A percentile compares a stretch with the other conserved stretches of the same genome.
Conservation (phyloP, 2,888 invertebrate genomes). For the Odontocerum albicorne region DNA sequence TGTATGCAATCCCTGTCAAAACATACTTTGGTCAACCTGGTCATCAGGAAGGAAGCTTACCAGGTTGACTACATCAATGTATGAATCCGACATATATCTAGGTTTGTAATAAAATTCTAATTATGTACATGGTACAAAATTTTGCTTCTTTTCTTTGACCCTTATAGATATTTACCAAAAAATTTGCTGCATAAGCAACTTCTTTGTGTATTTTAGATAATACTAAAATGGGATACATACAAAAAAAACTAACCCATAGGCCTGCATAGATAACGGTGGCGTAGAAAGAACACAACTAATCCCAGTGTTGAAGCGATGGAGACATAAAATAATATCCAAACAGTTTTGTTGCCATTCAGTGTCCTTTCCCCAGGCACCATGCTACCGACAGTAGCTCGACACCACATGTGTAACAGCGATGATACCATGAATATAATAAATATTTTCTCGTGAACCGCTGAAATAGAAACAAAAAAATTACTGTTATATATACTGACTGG, state of each 20-base stretch:
- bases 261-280: slow-evolving; percentile 86
- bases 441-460: slow-evolving; percentile 88
- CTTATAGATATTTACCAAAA: too few species aligned
- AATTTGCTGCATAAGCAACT: too few species aligned
- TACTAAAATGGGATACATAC: too few species aligned
- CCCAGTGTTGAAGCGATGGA: slow-evolving; percentile 81
- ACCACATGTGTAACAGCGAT: slow-evolving; percentile 78
- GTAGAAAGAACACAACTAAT: slow-evolving; percentile 83
- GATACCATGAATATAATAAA: slow-evolving; percentile 90
- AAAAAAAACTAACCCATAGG: slow-evolving; percentile 74
- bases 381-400: slow-evolving; percentile 53
- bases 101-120: too few species aligned
- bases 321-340: slow-evolving; percentile 68
- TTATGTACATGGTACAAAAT: too few species aligned
- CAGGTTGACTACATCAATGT: too few species aligned
- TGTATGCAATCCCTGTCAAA: too few species aligned
- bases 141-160: too few species aligned
- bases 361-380: slow-evolving; percentile 53
- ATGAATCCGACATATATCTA: too few species aligned
- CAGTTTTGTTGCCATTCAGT: slow-evolving; percentile 67
- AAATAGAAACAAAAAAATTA: slow-evolving; percentile 41
- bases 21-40: too few species aligned
- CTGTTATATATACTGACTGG: neutral
- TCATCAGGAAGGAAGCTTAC: too few species aligned
- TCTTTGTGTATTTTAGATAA: too few species aligned